Evolutionary conservation across 2,888 invertebrate species (phyloP), one percentile per base, ranked within the genome.

Genomic region (Unio delphinus): DNA sequence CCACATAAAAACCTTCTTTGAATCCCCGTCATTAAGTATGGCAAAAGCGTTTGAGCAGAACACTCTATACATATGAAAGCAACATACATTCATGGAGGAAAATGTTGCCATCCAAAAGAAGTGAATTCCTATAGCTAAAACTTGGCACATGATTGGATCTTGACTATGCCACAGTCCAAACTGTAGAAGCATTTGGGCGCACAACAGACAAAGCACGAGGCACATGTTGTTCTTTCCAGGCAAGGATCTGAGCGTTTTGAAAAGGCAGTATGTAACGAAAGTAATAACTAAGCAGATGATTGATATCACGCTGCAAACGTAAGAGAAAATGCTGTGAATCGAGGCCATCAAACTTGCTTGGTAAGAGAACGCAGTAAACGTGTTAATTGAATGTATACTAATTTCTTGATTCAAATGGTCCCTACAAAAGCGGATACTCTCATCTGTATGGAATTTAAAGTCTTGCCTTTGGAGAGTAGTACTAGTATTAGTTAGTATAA

Each of bases 161-260:
- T 60, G 59, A 56, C 63, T 68, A 54, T 61, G 59, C 55, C 56
- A 64, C 1, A 74, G 55, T 15, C 80, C 78, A 56, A 79, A 67
- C 58, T 77, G 73, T 11, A 80, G 66, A 17, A 74, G 63, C 8
- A 71, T n/a, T 56, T 80, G 78, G 3, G 83, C 79, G 30, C 68
- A 59, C 11, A 81, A 75, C 8, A 83, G 68, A 3, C 71, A 68
- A 18, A 73, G 55, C 11, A 75, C 69, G 20, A 83, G 58, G 28
- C 69, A 73, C 78, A 81, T 80, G 17, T 78, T 82, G 60, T 78
- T 81, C 55, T 72, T 74, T 0, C 81, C 83, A 0, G 81, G 81
- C 17, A 78, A 45, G 5, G 75, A 80, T 58, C 78, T 60, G 28
- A 83, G 65, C 11, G n/a, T 30, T 17, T 60, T 56, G 17, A 81